Evolutionary conservation across 2,888 invertebrate species (phyloP).

Genomic region (Acrobasis repandana): DNA sequence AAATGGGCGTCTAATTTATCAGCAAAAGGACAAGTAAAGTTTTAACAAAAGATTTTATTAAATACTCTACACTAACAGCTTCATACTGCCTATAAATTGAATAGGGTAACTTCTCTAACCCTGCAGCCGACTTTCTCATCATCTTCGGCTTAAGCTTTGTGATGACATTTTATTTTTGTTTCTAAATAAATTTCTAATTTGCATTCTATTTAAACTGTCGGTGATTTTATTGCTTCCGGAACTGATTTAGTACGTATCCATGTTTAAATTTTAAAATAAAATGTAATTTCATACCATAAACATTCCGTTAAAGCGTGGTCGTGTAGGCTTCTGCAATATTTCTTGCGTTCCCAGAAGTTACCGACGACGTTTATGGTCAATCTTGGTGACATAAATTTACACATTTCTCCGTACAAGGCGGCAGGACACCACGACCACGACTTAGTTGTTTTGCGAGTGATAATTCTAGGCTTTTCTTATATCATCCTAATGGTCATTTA

Average conservation of each 20-base stretch:
- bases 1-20: too few species aligned
- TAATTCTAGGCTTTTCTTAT: not conserved
- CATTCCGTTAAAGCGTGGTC: not conserved
- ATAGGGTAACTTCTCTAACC: too few species aligned
- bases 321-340: not conserved
- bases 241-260: not conserved
- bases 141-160: too few species aligned
- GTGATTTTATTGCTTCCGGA: not conserved
- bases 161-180: too few species aligned
- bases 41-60: too few species aligned
- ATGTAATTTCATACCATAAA: not conserved
- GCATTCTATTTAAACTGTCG: too few species aligned
- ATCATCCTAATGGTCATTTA: not conserved
- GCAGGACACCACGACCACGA: conserved; percentile 22
- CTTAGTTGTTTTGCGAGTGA: not conserved
- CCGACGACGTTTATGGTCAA: conserved; percentile 7
- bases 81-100: too few species aligned
- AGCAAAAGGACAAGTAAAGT: too few species aligned
- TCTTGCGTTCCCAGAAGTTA: not conserved
- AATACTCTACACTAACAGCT: too few species aligned
- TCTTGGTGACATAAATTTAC: conserved; percentile 9
- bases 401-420: conserved; percentile 4
- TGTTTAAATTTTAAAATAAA: not conserved
- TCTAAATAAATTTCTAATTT: too few species aligned
- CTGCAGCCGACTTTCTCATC: too few species aligned